These are phyloP conservation scores for Clostera curtula DNA, from an alignment of 2,888 invertebrate genomes.

Conservation along the genomic window DNA sequence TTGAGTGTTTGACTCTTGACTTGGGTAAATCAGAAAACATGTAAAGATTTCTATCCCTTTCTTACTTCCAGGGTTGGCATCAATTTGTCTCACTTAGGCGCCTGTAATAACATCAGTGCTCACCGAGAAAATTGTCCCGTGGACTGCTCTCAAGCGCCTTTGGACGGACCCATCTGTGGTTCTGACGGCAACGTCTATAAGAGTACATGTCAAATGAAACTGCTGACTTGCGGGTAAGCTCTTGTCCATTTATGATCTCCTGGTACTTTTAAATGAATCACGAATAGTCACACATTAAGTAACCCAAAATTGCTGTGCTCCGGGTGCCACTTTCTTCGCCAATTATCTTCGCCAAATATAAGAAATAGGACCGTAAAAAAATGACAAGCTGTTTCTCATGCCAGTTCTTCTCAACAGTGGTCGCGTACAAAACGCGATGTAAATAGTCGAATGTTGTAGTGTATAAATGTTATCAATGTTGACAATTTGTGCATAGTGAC, in stretches of 20 bases:
- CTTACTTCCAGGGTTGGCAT: conserved; percentile 80
- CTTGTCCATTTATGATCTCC: conserved; percentile 9
- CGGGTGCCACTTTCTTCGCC: neutral
- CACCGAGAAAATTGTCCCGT: conserved; percentile 93
- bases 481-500: too few species aligned
- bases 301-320: neutral
- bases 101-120: conserved; percentile 85
- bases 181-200: conserved; percentile 95
- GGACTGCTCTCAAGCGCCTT: conserved; percentile 88
- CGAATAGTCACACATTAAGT: neutral
- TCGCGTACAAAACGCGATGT: too few species aligned
- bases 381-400: too few species aligned
- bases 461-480: too few species aligned
- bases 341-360: too few species aligned
- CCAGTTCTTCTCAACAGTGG: too few species aligned
- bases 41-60: conserved; percentile 5
- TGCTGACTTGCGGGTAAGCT: conserved; percentile 87
- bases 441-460: too few species aligned
- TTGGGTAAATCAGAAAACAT: neutral
- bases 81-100: conserved; percentile 89
- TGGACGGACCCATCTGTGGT: conserved; percentile 93
- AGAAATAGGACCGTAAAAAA: too few species aligned
- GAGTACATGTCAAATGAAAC: conserved; percentile 94
- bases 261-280: conserved; percentile 8
- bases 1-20: too few species aligned